phyloP scores from a whole-genome alignment of 2,797 vertebrate genomes.

The Staurois parvus region DNA sequence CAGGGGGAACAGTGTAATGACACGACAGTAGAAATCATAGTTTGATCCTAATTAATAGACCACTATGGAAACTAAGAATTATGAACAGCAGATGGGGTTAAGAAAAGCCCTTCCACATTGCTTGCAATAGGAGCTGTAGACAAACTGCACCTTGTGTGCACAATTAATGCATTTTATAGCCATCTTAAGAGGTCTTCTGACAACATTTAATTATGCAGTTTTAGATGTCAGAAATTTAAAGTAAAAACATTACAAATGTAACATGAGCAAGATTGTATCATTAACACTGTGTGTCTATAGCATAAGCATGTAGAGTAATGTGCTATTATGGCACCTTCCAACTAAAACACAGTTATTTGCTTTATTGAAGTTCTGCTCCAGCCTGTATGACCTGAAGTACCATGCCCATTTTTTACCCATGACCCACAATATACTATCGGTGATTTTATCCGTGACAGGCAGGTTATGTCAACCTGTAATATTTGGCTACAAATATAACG shows the following conservation, averaged over 20 bases:
- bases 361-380: too few relatives aligned
- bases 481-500: neutral
- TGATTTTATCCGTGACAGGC: too few relatives aligned
- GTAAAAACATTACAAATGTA: too few relatives aligned
- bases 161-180: neutral
- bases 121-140: neutral
- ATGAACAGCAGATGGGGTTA: neutral
- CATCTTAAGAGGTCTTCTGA: neutral
- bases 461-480: neutral
- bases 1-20: neutral
- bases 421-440: too few relatives aligned
- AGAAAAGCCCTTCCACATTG: neutral
- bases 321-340: too few relatives aligned
- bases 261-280: too few relatives aligned
- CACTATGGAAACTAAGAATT: neutral
- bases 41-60: neutral
- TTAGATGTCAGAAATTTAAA: too few relatives aligned
- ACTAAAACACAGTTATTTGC: too few relatives aligned
- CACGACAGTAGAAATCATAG: neutral
- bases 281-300: too few relatives aligned
- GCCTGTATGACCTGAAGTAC: too few relatives aligned
- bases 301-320: too few relatives aligned
- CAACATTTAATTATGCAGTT: neutral
- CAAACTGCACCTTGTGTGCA: neutral
- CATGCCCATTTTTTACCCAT: neutral